Evolutionary conservation across 2,113 vertebrate species (phyloP), one percentile per base, ranked within the genome.

Genomic region (Octodon degus): DNA sequence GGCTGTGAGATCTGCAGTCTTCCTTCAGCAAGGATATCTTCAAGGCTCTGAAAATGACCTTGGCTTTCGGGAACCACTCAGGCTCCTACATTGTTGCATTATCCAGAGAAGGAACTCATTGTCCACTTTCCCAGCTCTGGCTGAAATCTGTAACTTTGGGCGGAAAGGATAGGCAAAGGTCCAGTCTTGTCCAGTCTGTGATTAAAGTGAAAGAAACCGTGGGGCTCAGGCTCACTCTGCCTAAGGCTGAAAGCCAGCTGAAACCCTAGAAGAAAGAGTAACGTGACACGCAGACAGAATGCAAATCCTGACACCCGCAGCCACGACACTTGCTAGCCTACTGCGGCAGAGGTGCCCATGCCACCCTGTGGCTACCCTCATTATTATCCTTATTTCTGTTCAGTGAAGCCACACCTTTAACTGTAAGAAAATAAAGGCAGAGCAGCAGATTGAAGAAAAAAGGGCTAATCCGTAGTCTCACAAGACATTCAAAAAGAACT

Each of bases 91-190:
- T 34, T 96, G 93, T 94, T 84, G 67, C 67, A 37, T 43, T 87
- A 34, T 19, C 86, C 63, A 34, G 7, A 95, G 91, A 97, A 95
- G 63, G 50, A 25, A 80, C 14, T 87, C 89, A 91, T 96, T 97
- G 97, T 98, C 30, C 43, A 4, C 34, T 40, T 24, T 37, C 83
- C 60, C 47, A 53, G 77, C 37, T 76, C 37, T 19, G 67, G 25
- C 32, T n/a, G n/a, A 58, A 86, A 95, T 96, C 91, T 93, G 93
- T 92, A 89, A 93, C 92, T 90, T 85, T 84, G 55, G 89, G 50
- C 65, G 1, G 47, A 34, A 14, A 5, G 19, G n/a, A 40, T 50
- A 87, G 81, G 47, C 88, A 86, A 77, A 14, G 6, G 70, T 79
- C 65, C 77, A 79, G 85, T 32, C 74, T 82, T 27, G 37, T 50